phyloP scores from a whole-genome alignment of 2,113 vertebrate genomes.

The Ammodytes marinus region DNA sequence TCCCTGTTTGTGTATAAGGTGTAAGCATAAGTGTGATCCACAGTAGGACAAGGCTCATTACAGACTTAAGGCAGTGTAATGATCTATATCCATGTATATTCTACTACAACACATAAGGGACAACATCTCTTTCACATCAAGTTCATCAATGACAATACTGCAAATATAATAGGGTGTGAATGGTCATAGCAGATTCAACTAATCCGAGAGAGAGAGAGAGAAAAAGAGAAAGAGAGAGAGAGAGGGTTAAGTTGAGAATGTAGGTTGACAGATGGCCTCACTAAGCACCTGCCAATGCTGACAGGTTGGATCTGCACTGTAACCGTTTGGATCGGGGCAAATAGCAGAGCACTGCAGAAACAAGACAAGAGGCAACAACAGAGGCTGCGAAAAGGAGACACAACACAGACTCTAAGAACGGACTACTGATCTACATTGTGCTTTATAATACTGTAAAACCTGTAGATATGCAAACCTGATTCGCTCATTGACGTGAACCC shows the following conservation, averaged over 20 bases:
- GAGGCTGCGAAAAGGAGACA: not conserved
- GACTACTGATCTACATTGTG: not conserved
- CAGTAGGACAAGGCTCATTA: not conserved
- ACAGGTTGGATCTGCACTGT: conserved; percentile 43
- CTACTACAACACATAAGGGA: not conserved
- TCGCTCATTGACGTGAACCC: too few species aligned
- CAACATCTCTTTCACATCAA: not conserved
- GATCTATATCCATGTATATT: not conserved
- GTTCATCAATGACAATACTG: conserved; percentile 10
- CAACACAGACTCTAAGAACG: not conserved
- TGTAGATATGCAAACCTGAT: too few species aligned
- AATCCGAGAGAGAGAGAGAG: conserved; percentile 33
- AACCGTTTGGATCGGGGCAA: conserved; percentile 23
- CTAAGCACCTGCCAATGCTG: conserved; percentile 64
- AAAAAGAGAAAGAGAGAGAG: not conserved
- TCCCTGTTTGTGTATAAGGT: not conserved
- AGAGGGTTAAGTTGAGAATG: conserved; percentile 24
- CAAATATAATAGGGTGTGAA: not conserved
- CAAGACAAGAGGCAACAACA: conserved; percentile 5
- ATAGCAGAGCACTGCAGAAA: conserved; percentile 15
- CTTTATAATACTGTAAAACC: too few species aligned
- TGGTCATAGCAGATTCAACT: conserved; percentile 10
- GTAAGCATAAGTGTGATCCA: not conserved
- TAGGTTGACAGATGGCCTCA: conserved; percentile 73
- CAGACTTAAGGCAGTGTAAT: not conserved